A percentile compares a stretch with the other conserved stretches of the same genome.
Conservation (phyloP, 2,888 invertebrate genomes). For the Ypsolopha sequella region DNA sequence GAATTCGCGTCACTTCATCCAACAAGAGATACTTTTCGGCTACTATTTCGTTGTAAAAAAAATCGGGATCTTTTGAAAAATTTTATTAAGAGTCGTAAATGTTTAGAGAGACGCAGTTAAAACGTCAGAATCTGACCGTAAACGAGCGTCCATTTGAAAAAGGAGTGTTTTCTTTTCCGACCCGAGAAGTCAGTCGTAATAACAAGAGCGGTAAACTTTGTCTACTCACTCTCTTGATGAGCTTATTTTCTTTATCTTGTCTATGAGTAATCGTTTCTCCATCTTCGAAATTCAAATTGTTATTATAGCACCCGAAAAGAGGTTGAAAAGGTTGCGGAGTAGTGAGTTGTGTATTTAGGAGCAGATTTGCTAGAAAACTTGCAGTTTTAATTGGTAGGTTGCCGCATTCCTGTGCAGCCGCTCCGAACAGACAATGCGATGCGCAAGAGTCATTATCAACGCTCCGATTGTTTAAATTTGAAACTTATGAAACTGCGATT, state of each 20-base stretch:
- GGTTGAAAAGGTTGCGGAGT: slow-evolving; percentile 25
- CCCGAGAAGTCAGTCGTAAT: slow-evolving; percentile 29
- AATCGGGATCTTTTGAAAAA: slow-evolving; percentile 53
- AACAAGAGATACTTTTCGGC: slow-evolving; percentile 42
- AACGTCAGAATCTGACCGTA: slow-evolving; percentile 61
- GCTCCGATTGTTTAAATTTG: slow-evolving; percentile 64
- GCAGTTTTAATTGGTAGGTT: slow-evolving; percentile 50
- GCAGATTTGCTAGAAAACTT: slow-evolving; percentile 39
- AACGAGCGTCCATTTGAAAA: slow-evolving; percentile 55
- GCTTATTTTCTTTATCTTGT: slow-evolving; percentile 54
- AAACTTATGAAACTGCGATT: slow-evolving; percentile 58
- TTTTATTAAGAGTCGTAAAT: slow-evolving; percentile 58
- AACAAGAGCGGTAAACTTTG: slow-evolving; percentile 51
- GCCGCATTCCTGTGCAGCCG: slow-evolving; percentile 60
- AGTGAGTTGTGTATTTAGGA: slow-evolving; percentile 40
- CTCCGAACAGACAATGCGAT: slow-evolving; percentile 51
- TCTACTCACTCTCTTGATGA: slow-evolving; percentile 56
- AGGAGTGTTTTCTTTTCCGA: slow-evolving; percentile 60
- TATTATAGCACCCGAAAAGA: slow-evolving; percentile 38
- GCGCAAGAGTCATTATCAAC: slow-evolving; percentile 39
- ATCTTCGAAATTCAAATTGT: slow-evolving; percentile 32
- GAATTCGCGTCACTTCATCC: slow-evolving; percentile 14
- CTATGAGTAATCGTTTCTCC: slow-evolving; percentile 54
- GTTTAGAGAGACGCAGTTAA: slow-evolving; percentile 57
- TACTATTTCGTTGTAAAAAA: slow-evolving; percentile 24